Conservation (phyloP, 2,888 invertebrate species). For the Nomada fabriciana region DNA sequence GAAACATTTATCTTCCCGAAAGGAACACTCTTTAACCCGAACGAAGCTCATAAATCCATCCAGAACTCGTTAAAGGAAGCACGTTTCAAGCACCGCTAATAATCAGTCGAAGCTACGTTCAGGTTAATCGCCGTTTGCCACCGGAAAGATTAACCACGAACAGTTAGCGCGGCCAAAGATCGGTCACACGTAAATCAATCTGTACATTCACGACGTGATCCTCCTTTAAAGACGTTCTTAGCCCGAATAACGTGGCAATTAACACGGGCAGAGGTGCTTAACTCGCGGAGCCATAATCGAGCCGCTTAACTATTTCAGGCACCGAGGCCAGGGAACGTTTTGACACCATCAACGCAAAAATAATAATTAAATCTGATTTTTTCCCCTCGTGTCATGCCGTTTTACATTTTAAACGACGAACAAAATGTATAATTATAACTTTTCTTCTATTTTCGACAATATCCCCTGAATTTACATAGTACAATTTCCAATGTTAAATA, state of each 20-base stretch:
- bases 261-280: constrained; percentile 37
- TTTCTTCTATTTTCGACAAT: too few relatives aligned
- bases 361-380: too few relatives aligned
- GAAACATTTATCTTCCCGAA: background rate
- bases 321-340: background rate
- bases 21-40: background rate
- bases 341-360: too few relatives aligned
- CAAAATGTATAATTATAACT: too few relatives aligned
- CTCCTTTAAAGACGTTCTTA: background rate
- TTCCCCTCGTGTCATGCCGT: background rate
- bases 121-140: constrained; percentile 16
- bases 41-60: background rate
- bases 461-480: too few relatives aligned
- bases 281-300: constrained; percentile 42
- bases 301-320: constrained; percentile 31
- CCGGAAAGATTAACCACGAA: background rate
- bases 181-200: constrained; percentile 28
- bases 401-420: too few relatives aligned
- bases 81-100: background rate
- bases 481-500: too few relatives aligned
- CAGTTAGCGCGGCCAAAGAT: constrained; percentile 20
- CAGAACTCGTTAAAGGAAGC: constrained; percentile 13
- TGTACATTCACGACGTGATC: constrained; percentile 1
- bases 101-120: background rate
- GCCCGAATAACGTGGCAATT: constrained; percentile 42